A percentile compares a stretch with the other conserved stretches of the same genome.
phyloP scores from a whole-genome alignment of 2,888 invertebrate genomes.

The Cephus nigrinus region DNA sequence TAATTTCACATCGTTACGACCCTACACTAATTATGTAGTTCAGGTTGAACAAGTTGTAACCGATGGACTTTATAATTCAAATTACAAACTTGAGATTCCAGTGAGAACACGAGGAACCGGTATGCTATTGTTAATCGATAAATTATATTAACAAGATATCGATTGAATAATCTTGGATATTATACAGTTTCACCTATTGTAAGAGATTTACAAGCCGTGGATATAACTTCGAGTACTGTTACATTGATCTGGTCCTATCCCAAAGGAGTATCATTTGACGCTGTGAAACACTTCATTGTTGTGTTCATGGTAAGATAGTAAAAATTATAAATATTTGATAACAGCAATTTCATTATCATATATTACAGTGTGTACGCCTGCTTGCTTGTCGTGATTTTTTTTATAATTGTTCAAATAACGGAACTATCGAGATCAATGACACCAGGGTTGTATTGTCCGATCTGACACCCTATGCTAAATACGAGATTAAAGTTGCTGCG shows the following conservation, averaged over 20 bases:
- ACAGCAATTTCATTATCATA: background rate
- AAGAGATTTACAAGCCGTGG: background rate
- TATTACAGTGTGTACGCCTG: constrained; percentile 25
- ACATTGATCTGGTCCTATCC: constrained; percentile 14
- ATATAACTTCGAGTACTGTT: constrained; percentile 7
- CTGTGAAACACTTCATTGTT: constrained; percentile 23
- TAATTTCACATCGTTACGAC: constrained; percentile 31
- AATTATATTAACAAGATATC: no score
- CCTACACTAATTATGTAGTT: constrained; percentile 33
- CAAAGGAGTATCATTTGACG: constrained; percentile 6
- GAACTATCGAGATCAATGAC: constrained; percentile 19
- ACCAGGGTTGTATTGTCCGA: constrained; percentile 11
- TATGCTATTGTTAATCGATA: constrained; percentile 7
- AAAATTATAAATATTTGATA: background rate
- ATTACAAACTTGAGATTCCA: constrained; percentile 30
- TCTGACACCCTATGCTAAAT: constrained; percentile 23
- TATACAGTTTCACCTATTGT: background rate
- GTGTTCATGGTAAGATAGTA: constrained; percentile 8
- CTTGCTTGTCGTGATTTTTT: constrained; percentile 20
- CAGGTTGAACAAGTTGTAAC: constrained; percentile 35
- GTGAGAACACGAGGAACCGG: constrained; percentile 28
- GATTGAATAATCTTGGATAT: no score
- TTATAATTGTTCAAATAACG: constrained; percentile 15
- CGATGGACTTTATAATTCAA: constrained; percentile 28
- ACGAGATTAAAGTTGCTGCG: constrained; percentile 23